Conservation (phyloP, 1,140 invertebrate species). For the Aporrectodea caliginosa region DNA sequence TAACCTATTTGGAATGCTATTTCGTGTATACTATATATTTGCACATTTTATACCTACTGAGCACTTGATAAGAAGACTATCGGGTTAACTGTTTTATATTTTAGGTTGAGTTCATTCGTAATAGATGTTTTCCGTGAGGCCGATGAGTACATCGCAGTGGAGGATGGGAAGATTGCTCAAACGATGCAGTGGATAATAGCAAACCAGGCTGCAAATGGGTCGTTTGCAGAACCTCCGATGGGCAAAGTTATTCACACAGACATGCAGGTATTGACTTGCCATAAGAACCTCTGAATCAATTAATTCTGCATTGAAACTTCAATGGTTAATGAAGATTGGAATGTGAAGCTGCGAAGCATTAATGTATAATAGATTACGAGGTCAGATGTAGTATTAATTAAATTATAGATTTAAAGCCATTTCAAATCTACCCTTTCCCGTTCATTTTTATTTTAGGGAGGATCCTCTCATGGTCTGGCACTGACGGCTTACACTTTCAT, state of each 20-base stretch:
- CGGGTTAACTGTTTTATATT: neutral
- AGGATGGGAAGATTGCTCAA: conserved; percentile 65
- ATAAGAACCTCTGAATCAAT: conserved; percentile 49
- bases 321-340: too few species aligned
- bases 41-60: too few species aligned
- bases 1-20: too few species aligned
- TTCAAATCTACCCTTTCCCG: conserved; percentile 32
- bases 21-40: too few species aligned
- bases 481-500: conserved; percentile 51
- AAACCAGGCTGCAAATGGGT: neutral
- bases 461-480: conserved; percentile 49
- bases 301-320: too few species aligned
- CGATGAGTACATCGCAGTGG: conserved; percentile 72
- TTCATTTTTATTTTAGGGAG: conserved; percentile 44
- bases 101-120: conserved; percentile 86
- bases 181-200: conserved; percentile 67
- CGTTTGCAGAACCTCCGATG: conserved; percentile 8
- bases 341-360: too few species aligned
- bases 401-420: conserved; percentile 61
- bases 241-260: conserved; percentile 10
- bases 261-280: conserved; percentile 71
- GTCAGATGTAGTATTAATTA: conserved; percentile 70
- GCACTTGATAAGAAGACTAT: too few species aligned
- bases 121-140: conserved; percentile 82
- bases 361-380: too few species aligned